Evolutionary conservation across 2,797 vertebrate species (phyloP).

Genomic region (Oreonectes daqikongensis): DNA sequence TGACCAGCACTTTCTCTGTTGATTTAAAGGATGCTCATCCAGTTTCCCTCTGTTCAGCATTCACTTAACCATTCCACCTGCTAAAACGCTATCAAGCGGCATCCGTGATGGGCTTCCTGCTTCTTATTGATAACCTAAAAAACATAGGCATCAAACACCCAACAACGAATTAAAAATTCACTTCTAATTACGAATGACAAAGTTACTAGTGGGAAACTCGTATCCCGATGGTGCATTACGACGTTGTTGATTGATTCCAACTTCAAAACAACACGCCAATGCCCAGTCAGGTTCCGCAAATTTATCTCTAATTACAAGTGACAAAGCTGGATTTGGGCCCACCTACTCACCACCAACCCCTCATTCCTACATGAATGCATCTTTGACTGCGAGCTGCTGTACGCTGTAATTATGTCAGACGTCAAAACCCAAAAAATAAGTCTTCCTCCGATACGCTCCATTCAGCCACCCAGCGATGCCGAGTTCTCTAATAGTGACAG

Average conservation of each 20-base stretch:
- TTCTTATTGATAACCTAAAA: conserved; percentile 50
- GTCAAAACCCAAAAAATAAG: conserved; percentile 40
- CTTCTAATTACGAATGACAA: conserved; percentile 56
- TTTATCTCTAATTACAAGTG: conserved; percentile 53
- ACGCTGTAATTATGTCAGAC: conserved; percentile 41
- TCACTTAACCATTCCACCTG: conserved; percentile 14
- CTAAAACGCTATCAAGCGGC: conserved; percentile 33
- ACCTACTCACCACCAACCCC: conserved; percentile 1
- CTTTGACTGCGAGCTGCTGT: conserved; percentile 36
- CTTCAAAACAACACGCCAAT: conserved; percentile 34
- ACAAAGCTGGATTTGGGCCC: conserved; percentile 30
- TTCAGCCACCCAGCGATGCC: conserved; percentile 47
- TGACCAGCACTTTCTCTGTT: conserved; percentile 31
- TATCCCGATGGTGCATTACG: conserved; percentile 38
- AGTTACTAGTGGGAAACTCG: conserved; percentile 33
- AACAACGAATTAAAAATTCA: conserved; percentile 51
- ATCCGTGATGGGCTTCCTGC: conserved; percentile 38
- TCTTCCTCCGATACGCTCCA: conserved; percentile 30
- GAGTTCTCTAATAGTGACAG: conserved; percentile 31
- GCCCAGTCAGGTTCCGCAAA: conserved; percentile 32
- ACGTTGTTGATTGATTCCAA: conserved; percentile 39
- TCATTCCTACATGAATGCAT: conserved; percentile 29
- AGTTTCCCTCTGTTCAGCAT: conserved; percentile 31
- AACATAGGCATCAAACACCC: conserved; percentile 30
- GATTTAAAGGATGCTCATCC: not conserved